Conservation (phyloP, 1,140 invertebrate species). For the Teleogryllus occipitalis region DNA sequence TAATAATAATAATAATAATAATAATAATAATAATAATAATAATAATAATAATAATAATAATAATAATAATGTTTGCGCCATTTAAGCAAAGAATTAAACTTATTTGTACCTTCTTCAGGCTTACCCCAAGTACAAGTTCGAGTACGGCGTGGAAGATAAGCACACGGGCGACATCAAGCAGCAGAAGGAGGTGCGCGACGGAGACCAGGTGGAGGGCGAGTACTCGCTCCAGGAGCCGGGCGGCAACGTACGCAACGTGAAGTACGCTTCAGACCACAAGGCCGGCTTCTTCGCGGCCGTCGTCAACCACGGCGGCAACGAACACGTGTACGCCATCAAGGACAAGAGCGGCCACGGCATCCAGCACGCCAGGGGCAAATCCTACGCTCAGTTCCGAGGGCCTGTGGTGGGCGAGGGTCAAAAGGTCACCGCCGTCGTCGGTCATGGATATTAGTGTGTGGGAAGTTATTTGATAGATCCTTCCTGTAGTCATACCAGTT, state of each 20-base stretch:
- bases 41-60: no score
- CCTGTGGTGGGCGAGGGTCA: not conserved
- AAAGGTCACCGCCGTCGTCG: not conserved
- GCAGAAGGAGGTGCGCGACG: conserved; percentile 26
- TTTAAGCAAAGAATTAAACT: no score
- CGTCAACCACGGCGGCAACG: conserved; percentile 18
- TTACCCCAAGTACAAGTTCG: conserved; percentile 20
- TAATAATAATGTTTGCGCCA: no score
- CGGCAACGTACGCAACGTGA: conserved; percentile 22
- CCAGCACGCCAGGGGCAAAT: not conserved
- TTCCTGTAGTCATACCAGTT: no score
- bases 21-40: no score
- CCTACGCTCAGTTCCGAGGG: not conserved
- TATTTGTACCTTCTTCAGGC: not conserved
- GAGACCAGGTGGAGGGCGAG: conserved; percentile 26
- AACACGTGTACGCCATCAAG: conserved; percentile 27
- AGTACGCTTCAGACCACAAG: conserved; percentile 25
- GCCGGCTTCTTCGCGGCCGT: conserved; percentile 28
- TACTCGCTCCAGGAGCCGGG: conserved; percentile 29
- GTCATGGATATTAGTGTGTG: not conserved
- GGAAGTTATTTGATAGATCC: no score
- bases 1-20: no score
- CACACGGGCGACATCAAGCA: conserved; percentile 27
- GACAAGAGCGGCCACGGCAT: not conserved
- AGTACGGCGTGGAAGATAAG: conserved; percentile 26